These are phyloP conservation scores for Melospiza melodia DNA, from an alignment of 2,113 vertebrate species.

Conservation along the genomic window DNA sequence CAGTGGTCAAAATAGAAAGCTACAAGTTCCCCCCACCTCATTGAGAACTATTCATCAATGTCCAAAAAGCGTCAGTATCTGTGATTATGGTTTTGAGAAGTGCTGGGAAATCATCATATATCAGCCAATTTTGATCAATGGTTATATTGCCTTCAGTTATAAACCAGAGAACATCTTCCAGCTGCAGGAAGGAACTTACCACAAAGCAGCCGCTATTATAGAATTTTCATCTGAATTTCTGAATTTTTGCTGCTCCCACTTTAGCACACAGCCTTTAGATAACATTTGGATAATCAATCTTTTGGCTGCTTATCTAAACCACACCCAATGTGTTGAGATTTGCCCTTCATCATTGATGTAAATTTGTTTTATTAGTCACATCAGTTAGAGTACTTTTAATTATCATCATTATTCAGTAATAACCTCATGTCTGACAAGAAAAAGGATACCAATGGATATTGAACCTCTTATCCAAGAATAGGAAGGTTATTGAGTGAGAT, in stretches of 20 bases:
- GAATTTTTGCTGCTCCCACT: not conserved
- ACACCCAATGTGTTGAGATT: not conserved
- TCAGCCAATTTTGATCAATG: not conserved
- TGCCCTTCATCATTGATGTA: not conserved
- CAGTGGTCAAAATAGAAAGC: not conserved
- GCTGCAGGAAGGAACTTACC: not conserved
- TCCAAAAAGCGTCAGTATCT: not conserved
- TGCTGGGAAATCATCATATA: conserved; percentile 1
- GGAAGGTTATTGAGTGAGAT: conserved; percentile 33
- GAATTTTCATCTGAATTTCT: conserved; percentile 17
- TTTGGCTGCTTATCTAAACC: conserved; percentile 5
- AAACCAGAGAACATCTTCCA: conserved; percentile 11
- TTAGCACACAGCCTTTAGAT: not conserved
- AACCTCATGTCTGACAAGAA: conserved; percentile 31
- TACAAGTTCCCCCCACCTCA: not conserved
- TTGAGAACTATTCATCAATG: not conserved
- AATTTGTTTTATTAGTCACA: conserved; percentile 28
- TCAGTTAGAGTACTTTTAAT: conserved; percentile 31
- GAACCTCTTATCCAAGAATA: not conserved
- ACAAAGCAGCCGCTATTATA: not conserved
- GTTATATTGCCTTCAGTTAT: conserved; percentile 17
- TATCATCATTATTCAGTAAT: conserved; percentile 49
- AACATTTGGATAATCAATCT: conserved; percentile 35
- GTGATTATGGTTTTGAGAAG: not conserved
- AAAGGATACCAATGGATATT: not conserved